Base-by-base conservation (phyloP, 2,113 vertebrate genomes). In the Zosterops borbonicus region DNA sequence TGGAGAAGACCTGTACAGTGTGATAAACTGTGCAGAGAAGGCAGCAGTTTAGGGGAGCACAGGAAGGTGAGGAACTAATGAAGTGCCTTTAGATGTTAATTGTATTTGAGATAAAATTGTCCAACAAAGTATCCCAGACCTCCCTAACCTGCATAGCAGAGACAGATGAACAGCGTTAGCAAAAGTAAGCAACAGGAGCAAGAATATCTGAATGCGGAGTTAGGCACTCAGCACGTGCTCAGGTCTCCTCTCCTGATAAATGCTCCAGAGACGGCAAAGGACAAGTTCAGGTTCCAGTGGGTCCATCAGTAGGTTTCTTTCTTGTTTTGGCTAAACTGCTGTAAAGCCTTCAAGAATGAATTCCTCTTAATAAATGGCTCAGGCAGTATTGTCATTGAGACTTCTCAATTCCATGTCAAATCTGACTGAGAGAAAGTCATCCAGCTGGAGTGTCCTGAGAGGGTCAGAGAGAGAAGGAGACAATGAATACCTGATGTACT, bases 81-180 rank as follows among this genome's bases (percentile, higher is more conserved):
- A 64, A 33, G 7, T 5, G 2, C 5, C 41, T 28, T 69, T 65
- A 27, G 9, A 25, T 0, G 0, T 39, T 71, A n/a, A 52, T 35
- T 89, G 7, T 47, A n/a, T 55, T 80, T 64, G 31, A 81, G 55
- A 74, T 24, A 41, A 86, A 71, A 77, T 20, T 6, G 3, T 24
- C 31, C 37, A 17, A 6, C 19, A 46, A 49, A 89, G 8, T 74
- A 49, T 83, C 65, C 25, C 33, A 75, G 47, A 63, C 31, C n/a
- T 85, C 21, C 21, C 21, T 52, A 65, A 24, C 9, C 41, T 39
- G 5, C 24, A 35, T 18, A 87, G 23, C 21, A 94, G n/a, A 74
- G 60, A 69, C 76, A 62, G 6, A 37, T 14, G 21, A 73, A 17
- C 7, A 62, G 9, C 12, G 42, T 44, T 6, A 90, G 29, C 9